A percentile compares a stretch with the other conserved stretches of the same genome.
phyloP scores from a whole-genome alignment of 2,888 invertebrate genomes.

The Teinopalpus imperialis region DNA sequence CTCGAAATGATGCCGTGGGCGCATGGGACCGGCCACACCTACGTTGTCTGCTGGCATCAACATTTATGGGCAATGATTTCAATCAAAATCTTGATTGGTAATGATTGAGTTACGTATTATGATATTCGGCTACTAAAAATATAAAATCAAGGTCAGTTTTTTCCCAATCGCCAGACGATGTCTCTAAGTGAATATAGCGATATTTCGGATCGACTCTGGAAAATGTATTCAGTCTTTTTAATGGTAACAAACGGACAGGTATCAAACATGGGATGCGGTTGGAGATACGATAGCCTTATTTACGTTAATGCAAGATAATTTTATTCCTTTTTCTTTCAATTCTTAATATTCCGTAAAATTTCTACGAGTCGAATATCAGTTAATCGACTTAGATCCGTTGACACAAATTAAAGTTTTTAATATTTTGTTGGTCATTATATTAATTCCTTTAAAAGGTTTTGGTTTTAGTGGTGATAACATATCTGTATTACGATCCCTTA shows the following conservation, averaged over 20 bases:
- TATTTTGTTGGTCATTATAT: too few relatives aligned
- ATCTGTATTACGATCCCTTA: too few relatives aligned
- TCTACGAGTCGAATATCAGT: too few relatives aligned
- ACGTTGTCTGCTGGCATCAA: conserved; percentile 34
- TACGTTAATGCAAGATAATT: not conserved
- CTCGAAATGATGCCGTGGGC: conserved; percentile 43
- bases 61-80: conserved; percentile 36
- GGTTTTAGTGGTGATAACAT: too few relatives aligned
- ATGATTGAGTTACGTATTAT: conserved; percentile 33
- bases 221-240: conserved; percentile 22
- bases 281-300: conserved; percentile 8
- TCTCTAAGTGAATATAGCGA: conserved; percentile 14
- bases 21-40: conserved; percentile 39
- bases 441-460: too few relatives aligned
- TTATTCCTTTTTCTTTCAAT: conserved; percentile 6
- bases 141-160: conserved; percentile 24
- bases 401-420: too few relatives aligned
- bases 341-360: too few relatives aligned
- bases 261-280: conserved; percentile 6
- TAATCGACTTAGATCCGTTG: too few relatives aligned
- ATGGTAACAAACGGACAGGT: conserved; percentile 14
- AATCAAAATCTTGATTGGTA: conserved; percentile 35
- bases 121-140: conserved; percentile 30
- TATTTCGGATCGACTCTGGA: conserved; percentile 22
- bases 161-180: conserved; percentile 12